Evolutionary conservation across 1,140 invertebrate genomes (phyloP).

Genomic region (Vanessa atalanta): DNA sequence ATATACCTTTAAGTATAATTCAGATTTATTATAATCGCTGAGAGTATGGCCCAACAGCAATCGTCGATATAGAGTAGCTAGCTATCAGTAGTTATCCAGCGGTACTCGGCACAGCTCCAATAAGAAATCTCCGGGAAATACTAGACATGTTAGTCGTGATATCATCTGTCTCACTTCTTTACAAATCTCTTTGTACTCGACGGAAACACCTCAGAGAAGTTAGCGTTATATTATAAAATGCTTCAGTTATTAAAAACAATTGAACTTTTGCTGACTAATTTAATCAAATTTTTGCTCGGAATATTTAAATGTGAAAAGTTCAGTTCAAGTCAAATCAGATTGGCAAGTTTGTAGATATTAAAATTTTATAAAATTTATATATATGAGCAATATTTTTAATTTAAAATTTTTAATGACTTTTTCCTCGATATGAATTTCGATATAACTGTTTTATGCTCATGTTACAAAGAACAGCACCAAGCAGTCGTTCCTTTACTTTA

Average conservation of each 20-base stretch:
- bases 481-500: no score
- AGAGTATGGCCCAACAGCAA: background rate
- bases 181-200: background rate
- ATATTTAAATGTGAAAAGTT: background rate
- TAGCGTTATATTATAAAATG: background rate
- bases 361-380: no score
- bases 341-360: background rate
- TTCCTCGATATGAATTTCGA: no score
- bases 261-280: no score
- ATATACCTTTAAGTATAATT: background rate
- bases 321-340: background rate
- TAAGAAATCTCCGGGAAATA: constrained; percentile 13
- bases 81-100: constrained; percentile 23
- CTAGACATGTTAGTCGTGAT: constrained; percentile 8
- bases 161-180: background rate
- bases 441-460: no score
- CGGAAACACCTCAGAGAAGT: background rate
- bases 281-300: no score
- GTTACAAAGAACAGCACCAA: no score
- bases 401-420: no score
- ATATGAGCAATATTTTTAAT: no score
- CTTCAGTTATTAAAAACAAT: no score
- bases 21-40: background rate
- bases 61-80: constrained; percentile 14
- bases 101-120: constrained; percentile 2